Conservation (phyloP, 1,140 invertebrate genomes). For the Helicoverpa armigera region DNA sequence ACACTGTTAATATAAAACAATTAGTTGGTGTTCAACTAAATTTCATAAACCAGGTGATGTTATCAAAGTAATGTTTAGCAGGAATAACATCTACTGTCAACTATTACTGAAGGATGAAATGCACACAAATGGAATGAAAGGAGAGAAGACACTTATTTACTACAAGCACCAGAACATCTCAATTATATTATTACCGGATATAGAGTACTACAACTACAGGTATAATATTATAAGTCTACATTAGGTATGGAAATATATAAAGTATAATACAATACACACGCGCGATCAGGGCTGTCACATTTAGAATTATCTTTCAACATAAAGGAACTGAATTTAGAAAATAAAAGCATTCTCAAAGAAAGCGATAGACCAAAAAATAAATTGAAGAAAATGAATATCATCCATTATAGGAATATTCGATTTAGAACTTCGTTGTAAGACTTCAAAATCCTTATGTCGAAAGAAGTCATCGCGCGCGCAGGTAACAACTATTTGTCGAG, state of each 20-base stretch:
- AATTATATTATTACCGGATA: constrained; percentile 64
- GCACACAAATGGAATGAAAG: constrained; percentile 77
- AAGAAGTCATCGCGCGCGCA: constrained; percentile 26
- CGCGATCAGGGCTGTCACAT: constrained; percentile 8
- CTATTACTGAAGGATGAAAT: constrained; percentile 62
- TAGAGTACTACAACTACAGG: constrained; percentile 53
- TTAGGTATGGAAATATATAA: constrained; percentile 49
- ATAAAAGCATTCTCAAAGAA: neutral
- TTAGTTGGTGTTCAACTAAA: constrained; percentile 42
- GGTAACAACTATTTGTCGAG: constrained; percentile 3
- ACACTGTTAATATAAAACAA: constrained; percentile 47
- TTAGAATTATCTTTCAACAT: neutral
- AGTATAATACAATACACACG: constrained; percentile 35
- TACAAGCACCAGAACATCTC: constrained; percentile 83
- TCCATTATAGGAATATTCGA: neutral
- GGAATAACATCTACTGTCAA: constrained; percentile 32
- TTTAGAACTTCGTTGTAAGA: constrained; percentile 23
- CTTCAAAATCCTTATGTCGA: neutral
- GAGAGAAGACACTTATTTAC: constrained; percentile 74
- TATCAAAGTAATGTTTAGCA: constrained; percentile 25
- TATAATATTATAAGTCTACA: constrained; percentile 45
- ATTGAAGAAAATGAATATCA: neutral
- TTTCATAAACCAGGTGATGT: constrained; percentile 34
- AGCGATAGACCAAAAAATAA: neutral
- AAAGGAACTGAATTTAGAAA: neutral